phyloP scores from a whole-genome alignment of 1,140 invertebrate genomes.

The Zaprionus ghesquierei region DNA sequence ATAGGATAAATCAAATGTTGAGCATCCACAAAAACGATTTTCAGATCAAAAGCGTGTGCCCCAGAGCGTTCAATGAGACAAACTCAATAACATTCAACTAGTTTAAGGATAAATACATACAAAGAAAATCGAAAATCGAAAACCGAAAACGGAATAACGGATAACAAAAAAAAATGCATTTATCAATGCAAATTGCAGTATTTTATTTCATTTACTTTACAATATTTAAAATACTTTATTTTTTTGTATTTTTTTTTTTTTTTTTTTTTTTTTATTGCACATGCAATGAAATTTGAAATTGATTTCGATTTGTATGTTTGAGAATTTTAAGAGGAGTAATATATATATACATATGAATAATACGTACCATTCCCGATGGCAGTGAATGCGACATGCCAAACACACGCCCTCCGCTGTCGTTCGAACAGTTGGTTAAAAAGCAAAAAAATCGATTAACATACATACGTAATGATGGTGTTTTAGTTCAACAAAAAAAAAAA shows the following conservation, averaged over 20 bases:
- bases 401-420: conserved; percentile 78
- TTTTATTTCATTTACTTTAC: conserved; percentile 4
- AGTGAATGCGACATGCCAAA: conserved; percentile 82
- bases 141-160: conserved; percentile 33
- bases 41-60: conserved; percentile 77
- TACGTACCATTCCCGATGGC: conserved; percentile 82
- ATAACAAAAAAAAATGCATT: conserved; percentile 44
- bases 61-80: conserved; percentile 78
- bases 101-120: conserved; percentile 50
- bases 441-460: conserved; percentile 53
- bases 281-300: conserved; percentile 62
- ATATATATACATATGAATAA: conserved; percentile 32
- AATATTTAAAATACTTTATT: not conserved
- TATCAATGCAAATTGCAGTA: conserved; percentile 36
- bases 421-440: conserved; percentile 12
- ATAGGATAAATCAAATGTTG: conserved; percentile 42
- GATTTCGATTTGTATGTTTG: conserved; percentile 44
- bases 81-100: conserved; percentile 81
- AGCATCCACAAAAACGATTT: conserved; percentile 68
- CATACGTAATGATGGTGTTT: conserved; percentile 45
- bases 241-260: not conserved
- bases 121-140: conserved; percentile 42
- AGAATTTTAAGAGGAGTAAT: conserved; percentile 12
- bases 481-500: not conserved
- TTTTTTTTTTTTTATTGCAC: conserved; percentile 40